phyloP scores from a whole-genome alignment of 2,797 vertebrate genomes.

The Argyrosomus regius region DNA sequence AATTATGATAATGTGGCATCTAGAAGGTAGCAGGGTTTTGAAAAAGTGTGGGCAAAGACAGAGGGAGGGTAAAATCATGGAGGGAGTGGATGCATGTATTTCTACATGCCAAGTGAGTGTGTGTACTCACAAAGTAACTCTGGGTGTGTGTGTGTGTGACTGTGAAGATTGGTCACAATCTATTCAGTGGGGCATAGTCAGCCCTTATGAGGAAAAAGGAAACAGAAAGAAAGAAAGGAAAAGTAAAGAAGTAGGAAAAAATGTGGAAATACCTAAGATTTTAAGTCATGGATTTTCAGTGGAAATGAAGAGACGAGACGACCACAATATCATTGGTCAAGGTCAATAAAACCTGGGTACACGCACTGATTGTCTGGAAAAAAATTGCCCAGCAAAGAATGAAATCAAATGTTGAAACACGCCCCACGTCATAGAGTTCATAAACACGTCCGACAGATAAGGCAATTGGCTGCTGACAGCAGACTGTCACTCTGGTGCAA shows the following conservation, averaged over 20 bases:
- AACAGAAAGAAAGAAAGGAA: conserved; percentile 13
- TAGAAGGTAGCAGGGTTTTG: conserved; percentile 38
- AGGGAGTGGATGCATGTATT: conserved; percentile 18
- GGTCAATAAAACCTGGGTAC: conserved; percentile 54
- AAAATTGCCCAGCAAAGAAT: conserved; percentile 13
- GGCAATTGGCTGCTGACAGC: conserved; percentile 51
- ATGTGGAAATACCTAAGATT: conserved; percentile 27
- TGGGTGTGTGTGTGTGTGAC: conserved; percentile 5
- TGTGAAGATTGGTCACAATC: conserved; percentile 12
- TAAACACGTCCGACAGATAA: conserved; percentile 47
- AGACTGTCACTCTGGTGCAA: conserved; percentile 36
- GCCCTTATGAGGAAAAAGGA: conserved; percentile 48
- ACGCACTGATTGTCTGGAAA: conserved; percentile 19
- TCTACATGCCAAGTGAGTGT: conserved; percentile 31
- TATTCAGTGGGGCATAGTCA: conserved; percentile 51
- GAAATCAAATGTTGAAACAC: conserved; percentile 48
- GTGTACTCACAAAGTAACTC: conserved; percentile 10
- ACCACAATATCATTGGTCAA: conserved; percentile 41
- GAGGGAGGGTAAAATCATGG: conserved; percentile 22
- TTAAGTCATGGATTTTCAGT: conserved; percentile 38
- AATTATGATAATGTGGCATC: conserved; percentile 64
- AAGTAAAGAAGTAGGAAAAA: conserved; percentile 21
- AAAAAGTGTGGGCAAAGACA: conserved; percentile 35
- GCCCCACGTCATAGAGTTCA: conserved; percentile 35
- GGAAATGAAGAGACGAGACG: conserved; percentile 18